phyloP scores from a whole-genome alignment of 2,888 invertebrate species.

The Halictus ligatus region DNA sequence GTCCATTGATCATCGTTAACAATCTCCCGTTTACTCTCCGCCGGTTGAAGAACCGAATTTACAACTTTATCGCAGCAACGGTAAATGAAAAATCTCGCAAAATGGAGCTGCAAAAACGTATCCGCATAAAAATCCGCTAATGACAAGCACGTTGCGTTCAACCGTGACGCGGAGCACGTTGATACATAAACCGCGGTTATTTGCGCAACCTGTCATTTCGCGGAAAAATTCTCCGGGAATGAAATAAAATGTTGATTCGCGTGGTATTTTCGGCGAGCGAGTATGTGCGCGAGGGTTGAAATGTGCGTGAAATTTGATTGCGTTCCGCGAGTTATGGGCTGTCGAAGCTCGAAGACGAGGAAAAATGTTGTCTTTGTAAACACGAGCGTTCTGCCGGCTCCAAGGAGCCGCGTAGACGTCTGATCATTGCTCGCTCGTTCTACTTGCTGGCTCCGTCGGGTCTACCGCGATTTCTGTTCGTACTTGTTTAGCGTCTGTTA shows the following conservation, averaged over 20 bases:
- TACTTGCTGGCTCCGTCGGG: neutral
- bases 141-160: neutral
- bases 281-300: neutral
- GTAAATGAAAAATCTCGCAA: neutral
- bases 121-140: neutral
- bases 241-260: neutral
- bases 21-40: too few relatives aligned
- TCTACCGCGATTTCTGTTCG: neutral
- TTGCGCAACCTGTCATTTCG: neutral
- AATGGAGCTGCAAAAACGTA: neutral
- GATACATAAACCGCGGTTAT: neutral
- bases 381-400: neutral
- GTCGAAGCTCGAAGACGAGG: neutral
- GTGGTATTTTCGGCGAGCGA: neutral
- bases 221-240: neutral
- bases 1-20: too few relatives aligned
- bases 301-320: neutral
- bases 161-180: neutral
- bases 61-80: too few relatives aligned
- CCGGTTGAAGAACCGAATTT: too few relatives aligned
- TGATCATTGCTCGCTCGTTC: slow-evolving; percentile 4
- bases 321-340: neutral
- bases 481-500: neutral
- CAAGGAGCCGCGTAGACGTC: neutral
- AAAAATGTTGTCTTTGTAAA: neutral